These are phyloP conservation scores for Lysandra bellargus DNA, from an alignment of 2,888 invertebrate species.

Conservation along the genomic window DNA sequence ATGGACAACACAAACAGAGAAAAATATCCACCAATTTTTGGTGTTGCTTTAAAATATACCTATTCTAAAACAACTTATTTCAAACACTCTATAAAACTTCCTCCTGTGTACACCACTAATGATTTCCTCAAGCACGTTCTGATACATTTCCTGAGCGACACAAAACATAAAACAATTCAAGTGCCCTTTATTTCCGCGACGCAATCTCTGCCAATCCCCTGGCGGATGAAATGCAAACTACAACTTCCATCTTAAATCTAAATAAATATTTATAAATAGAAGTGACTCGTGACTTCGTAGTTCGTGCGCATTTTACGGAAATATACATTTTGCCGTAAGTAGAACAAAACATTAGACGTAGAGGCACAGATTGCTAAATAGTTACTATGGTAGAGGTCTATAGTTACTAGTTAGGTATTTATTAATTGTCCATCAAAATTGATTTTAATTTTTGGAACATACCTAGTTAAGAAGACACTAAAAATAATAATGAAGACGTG, in stretches of 20 bases:
- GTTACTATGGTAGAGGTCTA: no score
- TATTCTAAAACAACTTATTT: not conserved
- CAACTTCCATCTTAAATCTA: conserved; percentile 41
- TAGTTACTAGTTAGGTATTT: no score
- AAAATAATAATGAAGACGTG: no score
- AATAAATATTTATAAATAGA: conserved; percentile 42
- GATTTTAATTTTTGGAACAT: no score
- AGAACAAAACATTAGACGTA: not conserved
- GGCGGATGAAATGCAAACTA: conserved; percentile 46
- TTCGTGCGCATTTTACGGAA: not conserved
- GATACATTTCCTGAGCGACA: conserved; percentile 33
- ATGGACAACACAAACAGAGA: no score
- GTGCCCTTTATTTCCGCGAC: conserved; percentile 41
- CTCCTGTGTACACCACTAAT: not conserved
- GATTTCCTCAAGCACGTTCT: conserved; percentile 22
- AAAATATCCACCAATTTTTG: no score
- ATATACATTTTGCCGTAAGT: not conserved
- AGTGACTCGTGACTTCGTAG: not conserved
- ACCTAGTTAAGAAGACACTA: no score
- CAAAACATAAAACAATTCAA: conserved; percentile 38
- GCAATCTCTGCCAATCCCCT: conserved; percentile 37
- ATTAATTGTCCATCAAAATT: no score
- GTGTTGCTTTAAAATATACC: no score
- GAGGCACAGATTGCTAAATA: no score
- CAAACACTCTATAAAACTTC: not conserved